These are phyloP conservation scores for Astur gentilis DNA, from an alignment of 2,113 vertebrate genomes.

Conservation along the genomic window DNA sequence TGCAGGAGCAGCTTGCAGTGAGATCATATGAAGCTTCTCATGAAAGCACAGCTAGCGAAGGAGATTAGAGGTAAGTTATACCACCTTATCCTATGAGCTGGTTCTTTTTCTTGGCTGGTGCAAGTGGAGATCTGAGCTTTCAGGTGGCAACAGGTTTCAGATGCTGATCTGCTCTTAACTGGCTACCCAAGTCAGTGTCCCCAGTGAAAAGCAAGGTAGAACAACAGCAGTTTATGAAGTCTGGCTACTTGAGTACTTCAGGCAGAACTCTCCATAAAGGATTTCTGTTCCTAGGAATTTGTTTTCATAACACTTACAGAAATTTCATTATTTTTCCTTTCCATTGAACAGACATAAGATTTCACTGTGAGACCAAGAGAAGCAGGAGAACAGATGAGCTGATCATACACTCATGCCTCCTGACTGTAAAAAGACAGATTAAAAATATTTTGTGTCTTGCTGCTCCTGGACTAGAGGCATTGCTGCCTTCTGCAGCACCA, in stretches of 20 bases:
- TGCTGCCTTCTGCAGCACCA: background rate
- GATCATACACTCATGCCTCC: background rate
- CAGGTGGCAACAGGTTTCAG: background rate
- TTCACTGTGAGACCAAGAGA: background rate
- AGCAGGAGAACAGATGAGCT: background rate
- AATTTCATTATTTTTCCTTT: background rate
- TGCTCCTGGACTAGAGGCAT: background rate
- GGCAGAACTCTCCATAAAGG: background rate
- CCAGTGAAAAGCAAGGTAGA: background rate
- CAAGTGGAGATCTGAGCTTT: background rate
- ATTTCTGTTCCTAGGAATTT: background rate
- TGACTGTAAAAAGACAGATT: background rate
- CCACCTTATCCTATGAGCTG: background rate
- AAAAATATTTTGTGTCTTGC: background rate
- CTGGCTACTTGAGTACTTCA: background rate
- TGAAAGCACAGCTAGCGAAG: background rate
- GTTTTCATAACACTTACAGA: background rate
- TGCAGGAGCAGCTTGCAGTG: background rate
- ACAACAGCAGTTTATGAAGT: background rate
- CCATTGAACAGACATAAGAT: background rate
- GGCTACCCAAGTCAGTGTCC: background rate
- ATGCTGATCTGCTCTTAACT: background rate
- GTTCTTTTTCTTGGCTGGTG: background rate
- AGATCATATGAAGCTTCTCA: background rate
- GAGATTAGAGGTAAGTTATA: background rate